Conservation (phyloP, 2,888 invertebrate genomes). For the Holacanthella duospinosa region DNA sequence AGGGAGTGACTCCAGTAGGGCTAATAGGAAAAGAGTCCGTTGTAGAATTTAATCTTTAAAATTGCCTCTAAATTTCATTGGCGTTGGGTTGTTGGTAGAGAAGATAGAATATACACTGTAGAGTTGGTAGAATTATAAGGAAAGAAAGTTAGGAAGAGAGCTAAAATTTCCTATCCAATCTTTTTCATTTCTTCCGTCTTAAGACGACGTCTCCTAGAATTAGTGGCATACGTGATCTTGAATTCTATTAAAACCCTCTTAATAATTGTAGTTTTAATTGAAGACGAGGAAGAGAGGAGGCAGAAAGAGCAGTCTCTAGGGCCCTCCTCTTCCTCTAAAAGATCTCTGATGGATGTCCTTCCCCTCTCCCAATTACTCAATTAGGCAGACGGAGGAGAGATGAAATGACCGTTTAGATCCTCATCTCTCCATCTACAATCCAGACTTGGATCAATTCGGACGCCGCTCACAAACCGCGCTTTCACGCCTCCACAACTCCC, state of each 20-base stretch:
- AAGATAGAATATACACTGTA: conserved; percentile 2
- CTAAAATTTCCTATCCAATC: conserved; percentile 28
- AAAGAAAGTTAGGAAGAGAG: conserved; percentile 1
- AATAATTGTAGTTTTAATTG: conserved; percentile 27
- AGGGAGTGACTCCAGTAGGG: conserved; percentile 12
- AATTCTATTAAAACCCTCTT: conserved; percentile 27
- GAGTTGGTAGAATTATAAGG: background rate
- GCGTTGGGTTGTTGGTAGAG: conserved; percentile 4
- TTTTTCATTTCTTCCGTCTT: conserved; percentile 11
- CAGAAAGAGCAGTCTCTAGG: too few relatives aligned
- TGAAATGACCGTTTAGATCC: too few relatives aligned
- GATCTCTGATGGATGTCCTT: too few relatives aligned
- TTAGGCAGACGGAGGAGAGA: too few relatives aligned
- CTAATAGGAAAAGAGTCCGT: conserved; percentile 12
- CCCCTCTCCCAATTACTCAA: too few relatives aligned
- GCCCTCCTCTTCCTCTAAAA: too few relatives aligned
- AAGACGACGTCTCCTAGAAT: conserved; percentile 3
- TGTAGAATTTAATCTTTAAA: conserved; percentile 33
- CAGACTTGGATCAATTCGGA: too few relatives aligned
- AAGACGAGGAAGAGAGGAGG: conserved; percentile 6
- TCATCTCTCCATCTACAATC: too few relatives aligned
- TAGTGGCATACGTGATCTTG: conserved; percentile 27
- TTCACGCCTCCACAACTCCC: too few relatives aligned
- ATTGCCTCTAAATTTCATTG: conserved; percentile 32
- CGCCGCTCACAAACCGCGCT: too few relatives aligned